phyloP scores from a whole-genome alignment of 2,113 vertebrate species.

The Oreochromis aureus region DNA sequence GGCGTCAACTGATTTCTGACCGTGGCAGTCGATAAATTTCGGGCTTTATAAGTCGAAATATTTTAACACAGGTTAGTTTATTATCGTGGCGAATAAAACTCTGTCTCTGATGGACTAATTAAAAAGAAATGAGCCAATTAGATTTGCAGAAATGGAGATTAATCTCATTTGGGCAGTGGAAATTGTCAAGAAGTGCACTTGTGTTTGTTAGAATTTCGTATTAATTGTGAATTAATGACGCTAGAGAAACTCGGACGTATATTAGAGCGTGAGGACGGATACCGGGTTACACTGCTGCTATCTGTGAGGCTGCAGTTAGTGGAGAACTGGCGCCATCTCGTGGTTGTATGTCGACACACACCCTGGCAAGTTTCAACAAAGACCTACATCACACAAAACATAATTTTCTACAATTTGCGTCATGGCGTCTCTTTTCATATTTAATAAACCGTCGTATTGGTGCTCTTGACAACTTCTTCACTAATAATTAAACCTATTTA shows the following conservation, averaged over 20 bases:
- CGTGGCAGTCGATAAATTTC: not conserved
- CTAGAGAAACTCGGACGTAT: not conserved
- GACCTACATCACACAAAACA: not conserved
- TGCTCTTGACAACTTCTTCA: not conserved
- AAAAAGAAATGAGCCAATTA: not conserved
- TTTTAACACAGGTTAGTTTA: not conserved
- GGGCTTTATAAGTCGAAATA: not conserved
- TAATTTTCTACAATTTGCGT: not conserved
- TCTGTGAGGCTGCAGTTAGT: not conserved
- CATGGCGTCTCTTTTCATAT: not conserved
- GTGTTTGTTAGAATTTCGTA: not conserved
- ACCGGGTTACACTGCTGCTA: not conserved
- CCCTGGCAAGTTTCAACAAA: not conserved
- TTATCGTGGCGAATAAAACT: not conserved
- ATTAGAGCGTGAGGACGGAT: not conserved
- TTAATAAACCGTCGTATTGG: not conserved
- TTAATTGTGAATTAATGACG: not conserved
- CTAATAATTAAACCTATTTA: not conserved
- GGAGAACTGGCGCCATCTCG: slow-evolving; percentile 37
- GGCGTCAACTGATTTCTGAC: not conserved
- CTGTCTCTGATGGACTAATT: not conserved
- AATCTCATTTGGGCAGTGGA: not conserved
- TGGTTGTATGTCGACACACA: not conserved
- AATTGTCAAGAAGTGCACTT: not conserved
- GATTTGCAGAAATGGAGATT: not conserved